These are phyloP conservation scores for Sander vitreus DNA, from an alignment of 2,113 vertebrate species.

Conservation along the genomic window DNA sequence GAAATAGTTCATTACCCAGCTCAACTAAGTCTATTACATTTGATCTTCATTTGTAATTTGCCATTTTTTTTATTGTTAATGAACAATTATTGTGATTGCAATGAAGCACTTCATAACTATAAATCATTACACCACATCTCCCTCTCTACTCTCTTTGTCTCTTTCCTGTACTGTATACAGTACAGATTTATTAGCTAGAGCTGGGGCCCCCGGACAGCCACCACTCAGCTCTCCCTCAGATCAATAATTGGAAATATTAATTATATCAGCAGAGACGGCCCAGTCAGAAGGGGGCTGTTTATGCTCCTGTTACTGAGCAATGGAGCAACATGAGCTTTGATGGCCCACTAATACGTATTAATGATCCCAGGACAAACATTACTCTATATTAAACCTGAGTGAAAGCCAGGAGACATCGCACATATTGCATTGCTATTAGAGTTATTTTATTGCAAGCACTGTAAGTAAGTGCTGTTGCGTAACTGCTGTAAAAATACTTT, in stretches of 20 bases:
- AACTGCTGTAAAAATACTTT: constrained; percentile 56
- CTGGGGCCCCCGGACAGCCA: constrained; percentile 78
- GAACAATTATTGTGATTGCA: constrained; percentile 54
- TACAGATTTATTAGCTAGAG: constrained; percentile 80
- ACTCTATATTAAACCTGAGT: constrained; percentile 80
- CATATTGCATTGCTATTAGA: constrained; percentile 70
- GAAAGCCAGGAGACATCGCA: constrained; percentile 72
- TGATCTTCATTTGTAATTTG: constrained; percentile 40
- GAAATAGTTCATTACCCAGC: constrained; percentile 28
- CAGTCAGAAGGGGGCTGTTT: constrained; percentile 82
- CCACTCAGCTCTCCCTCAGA: constrained; percentile 82
- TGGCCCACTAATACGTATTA: constrained; percentile 83
- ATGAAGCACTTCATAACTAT: constrained; percentile 51
- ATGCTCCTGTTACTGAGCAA: constrained; percentile 80
- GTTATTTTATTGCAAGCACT: constrained; percentile 68
- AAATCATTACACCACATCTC: constrained; percentile 37
- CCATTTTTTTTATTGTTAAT: constrained; percentile 40
- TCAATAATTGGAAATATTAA: constrained; percentile 89
- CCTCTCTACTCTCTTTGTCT: constrained; percentile 1
- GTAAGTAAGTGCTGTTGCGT: constrained; percentile 66
- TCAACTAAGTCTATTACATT: constrained; percentile 26
- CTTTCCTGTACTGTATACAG: constrained; percentile 62
- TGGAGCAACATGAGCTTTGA: constrained; percentile 79
- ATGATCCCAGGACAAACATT: constrained; percentile 83
- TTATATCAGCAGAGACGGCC: constrained; percentile 82